phyloP scores from a whole-genome alignment of 2,888 invertebrate species.

The Epirrhoe alternata region DNA sequence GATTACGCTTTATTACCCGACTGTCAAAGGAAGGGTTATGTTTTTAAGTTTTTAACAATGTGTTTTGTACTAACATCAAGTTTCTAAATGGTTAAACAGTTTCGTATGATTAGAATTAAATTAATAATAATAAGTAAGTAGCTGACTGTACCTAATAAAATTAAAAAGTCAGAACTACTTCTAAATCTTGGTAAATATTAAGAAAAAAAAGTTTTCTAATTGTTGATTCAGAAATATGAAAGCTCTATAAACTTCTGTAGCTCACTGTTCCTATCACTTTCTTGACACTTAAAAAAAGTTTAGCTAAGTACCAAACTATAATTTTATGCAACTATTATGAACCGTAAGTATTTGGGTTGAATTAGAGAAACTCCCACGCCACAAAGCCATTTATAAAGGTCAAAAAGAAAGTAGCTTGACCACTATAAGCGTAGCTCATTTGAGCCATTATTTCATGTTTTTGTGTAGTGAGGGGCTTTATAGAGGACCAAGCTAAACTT shows the following conservation, averaged over 20 bases:
- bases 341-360: background rate
- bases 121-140: too few relatives aligned
- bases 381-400: background rate
- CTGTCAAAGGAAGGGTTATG: too few relatives aligned
- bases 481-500: background rate
- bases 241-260: too few relatives aligned
- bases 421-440: background rate
- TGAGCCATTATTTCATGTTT: background rate
- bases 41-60: background rate
- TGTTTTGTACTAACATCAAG: too few relatives aligned
- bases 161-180: background rate
- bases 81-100: too few relatives aligned
- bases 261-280: background rate
- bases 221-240: too few relatives aligned
- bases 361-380: background rate
- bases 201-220: too few relatives aligned
- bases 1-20: background rate
- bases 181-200: background rate
- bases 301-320: background rate
- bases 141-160: background rate
- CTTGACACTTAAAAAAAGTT: background rate
- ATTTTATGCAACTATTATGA: background rate
- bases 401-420: constrained; percentile 17
- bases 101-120: too few relatives aligned
- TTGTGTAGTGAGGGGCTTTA: background rate